Evolutionary conservation across 2,888 invertebrate species (phyloP).

Genomic region (Drosophila aldrichi): DNA sequence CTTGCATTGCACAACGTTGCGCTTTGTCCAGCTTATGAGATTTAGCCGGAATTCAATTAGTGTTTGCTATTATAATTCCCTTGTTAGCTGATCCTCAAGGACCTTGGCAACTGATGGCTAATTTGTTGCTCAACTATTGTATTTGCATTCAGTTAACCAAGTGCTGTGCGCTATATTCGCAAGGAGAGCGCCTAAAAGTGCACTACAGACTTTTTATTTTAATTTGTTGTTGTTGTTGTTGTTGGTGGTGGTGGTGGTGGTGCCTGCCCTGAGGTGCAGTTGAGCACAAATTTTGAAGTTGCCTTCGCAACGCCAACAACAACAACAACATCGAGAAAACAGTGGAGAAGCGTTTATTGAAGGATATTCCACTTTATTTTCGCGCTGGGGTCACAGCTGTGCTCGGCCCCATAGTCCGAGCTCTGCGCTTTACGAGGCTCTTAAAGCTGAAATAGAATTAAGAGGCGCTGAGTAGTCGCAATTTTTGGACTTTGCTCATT

Average conservation of each 20-base stretch:
- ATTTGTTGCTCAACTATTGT: conserved; percentile 8
- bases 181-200: conserved; percentile 26
- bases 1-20: neutral
- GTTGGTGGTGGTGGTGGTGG: neutral
- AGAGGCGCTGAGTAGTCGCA: conserved; percentile 72
- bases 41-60: neutral
- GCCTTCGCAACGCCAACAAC: conserved; percentile 35
- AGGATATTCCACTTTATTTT: conserved; percentile 26
- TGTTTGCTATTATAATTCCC: neutral
- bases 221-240: conserved; percentile 12
- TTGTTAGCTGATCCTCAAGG: neutral
- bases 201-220: conserved; percentile 38
- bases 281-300: conserved; percentile 49
- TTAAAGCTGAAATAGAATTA: conserved; percentile 73
- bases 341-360: conserved; percentile 49
- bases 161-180: neutral
- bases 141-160: neutral
- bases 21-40: neutral
- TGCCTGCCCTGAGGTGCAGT: conserved; percentile 34
- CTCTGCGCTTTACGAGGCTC: conserved; percentile 57
- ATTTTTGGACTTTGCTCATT: conserved; percentile 63
- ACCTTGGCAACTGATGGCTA: neutral
- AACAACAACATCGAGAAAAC: conserved; percentile 3
- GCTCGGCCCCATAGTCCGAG: conserved; percentile 17
- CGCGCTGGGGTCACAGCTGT: conserved; percentile 24